A percentile compares a stretch with the other conserved stretches of the same genome.
Evolutionary conservation across 1,140 invertebrate genomes (phyloP).

Genomic region (Homarus americanus): DNA sequence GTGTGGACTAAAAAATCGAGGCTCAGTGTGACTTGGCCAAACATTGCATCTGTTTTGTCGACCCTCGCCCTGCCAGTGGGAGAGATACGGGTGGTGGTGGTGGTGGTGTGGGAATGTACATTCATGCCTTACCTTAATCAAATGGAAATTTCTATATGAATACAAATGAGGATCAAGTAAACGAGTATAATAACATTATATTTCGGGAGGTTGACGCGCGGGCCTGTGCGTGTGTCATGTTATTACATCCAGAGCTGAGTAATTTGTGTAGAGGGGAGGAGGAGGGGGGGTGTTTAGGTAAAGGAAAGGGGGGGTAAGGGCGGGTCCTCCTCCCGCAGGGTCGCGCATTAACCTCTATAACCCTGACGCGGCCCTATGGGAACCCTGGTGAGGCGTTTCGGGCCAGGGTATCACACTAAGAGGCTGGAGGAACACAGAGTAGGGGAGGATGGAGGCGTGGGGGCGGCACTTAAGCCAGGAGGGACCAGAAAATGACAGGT

Average conservation of each 20-base stretch:
- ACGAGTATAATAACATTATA: background rate
- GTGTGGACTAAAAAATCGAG: no score
- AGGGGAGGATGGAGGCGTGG: background rate
- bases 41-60: no score
- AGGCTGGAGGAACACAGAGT: background rate
- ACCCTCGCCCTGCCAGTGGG: no score
- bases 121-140: background rate
- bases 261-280: background rate
- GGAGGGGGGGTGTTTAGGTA: background rate
- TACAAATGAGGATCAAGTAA: background rate
- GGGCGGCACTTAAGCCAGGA: background rate
- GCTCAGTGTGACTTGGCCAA: no score
- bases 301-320: background rate
- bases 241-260: background rate
- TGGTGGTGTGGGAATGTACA: no score
- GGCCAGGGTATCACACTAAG: background rate
- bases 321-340: background rate
- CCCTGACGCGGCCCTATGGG: background rate
- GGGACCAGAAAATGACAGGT: background rate
- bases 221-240: background rate
- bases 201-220: background rate
- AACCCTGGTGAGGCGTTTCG: background rate
- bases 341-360: background rate
- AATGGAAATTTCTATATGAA: background rate
- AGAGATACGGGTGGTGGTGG: no score